Conservation (phyloP, 2,888 invertebrate genomes). For the Cephus spinipes region DNA sequence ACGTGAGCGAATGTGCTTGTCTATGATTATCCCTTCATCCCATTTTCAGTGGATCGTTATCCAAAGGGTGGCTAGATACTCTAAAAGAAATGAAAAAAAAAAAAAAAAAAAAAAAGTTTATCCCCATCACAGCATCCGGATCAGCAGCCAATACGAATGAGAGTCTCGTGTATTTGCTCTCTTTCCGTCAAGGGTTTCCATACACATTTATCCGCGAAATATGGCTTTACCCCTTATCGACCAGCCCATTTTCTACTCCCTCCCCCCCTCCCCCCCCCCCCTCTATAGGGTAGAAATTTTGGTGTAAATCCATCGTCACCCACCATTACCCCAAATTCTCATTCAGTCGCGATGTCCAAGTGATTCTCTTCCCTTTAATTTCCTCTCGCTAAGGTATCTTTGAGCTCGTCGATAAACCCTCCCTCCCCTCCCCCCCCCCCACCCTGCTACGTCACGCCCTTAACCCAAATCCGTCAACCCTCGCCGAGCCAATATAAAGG, state of each 20-base stretch:
- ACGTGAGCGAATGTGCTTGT: background rate
- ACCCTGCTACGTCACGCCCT: slow-evolving; percentile 18
- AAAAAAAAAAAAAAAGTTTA: background rate
- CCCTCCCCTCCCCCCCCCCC: fast-evolving
- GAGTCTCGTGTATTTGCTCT: background rate
- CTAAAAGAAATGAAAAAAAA: background rate
- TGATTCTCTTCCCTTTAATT: too few relatives aligned
- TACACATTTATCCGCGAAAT: background rate
- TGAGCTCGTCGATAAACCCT: too few relatives aligned
- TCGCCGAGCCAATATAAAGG: background rate
- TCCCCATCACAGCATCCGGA: background rate
- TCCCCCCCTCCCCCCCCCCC: too few relatives aligned
- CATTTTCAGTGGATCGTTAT: background rate
- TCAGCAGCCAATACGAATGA: background rate
- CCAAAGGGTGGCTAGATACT: background rate
- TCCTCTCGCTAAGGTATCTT: too few relatives aligned
- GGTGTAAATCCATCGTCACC: too few relatives aligned
- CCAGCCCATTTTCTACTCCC: too few relatives aligned
- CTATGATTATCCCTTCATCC: background rate
- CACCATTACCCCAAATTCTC: too few relatives aligned
- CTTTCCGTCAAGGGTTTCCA: background rate
- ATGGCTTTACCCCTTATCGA: background rate
- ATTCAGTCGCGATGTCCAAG: too few relatives aligned
- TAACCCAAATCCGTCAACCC: slow-evolving; percentile 37
- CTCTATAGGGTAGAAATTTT: too few relatives aligned